Evolutionary conservation across 2,113 vertebrate species (phyloP).

Genomic region (Anoplopoma fimbria): DNA sequence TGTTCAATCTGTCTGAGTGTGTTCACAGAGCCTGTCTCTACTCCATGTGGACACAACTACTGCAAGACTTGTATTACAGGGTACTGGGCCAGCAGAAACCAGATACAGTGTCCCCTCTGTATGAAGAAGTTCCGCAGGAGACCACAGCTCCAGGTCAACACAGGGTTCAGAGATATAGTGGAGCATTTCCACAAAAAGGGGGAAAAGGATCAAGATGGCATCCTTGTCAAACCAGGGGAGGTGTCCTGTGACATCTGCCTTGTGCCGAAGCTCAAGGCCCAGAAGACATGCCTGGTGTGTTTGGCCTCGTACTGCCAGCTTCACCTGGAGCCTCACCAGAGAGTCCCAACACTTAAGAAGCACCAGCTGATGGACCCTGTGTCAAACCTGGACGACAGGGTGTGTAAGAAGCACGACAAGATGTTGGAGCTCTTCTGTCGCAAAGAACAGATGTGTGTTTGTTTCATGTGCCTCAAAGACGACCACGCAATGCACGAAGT

Average conservation of each 20-base stretch:
- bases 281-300: constrained; percentile 66
- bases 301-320: constrained; percentile 58
- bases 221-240: constrained; percentile 37
- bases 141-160: constrained; percentile 60
- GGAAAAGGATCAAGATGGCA: background rate
- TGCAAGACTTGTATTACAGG: constrained; percentile 55
- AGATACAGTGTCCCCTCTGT: constrained; percentile 52
- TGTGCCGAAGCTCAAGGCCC: constrained; percentile 46
- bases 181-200: constrained; percentile 27
- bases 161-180: constrained; percentile 58
- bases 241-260: constrained; percentile 67
- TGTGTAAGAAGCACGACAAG: constrained; percentile 61
- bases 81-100: constrained; percentile 38
- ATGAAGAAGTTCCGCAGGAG: constrained; percentile 17
- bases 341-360: constrained; percentile 39
- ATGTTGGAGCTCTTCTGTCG: constrained; percentile 56
- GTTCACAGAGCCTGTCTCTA: constrained; percentile 57
- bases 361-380: constrained; percentile 58
- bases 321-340: constrained; percentile 67
- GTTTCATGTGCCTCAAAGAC: constrained; percentile 49
- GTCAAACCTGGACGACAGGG: constrained; percentile 54
- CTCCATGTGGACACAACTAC: constrained; percentile 69
- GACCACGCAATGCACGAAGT: constrained; percentile 23
- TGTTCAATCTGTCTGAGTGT: constrained; percentile 53
- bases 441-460: constrained; percentile 43